Conservation (phyloP, 2,113 vertebrate genomes). For the Coturnix japonica region DNA sequence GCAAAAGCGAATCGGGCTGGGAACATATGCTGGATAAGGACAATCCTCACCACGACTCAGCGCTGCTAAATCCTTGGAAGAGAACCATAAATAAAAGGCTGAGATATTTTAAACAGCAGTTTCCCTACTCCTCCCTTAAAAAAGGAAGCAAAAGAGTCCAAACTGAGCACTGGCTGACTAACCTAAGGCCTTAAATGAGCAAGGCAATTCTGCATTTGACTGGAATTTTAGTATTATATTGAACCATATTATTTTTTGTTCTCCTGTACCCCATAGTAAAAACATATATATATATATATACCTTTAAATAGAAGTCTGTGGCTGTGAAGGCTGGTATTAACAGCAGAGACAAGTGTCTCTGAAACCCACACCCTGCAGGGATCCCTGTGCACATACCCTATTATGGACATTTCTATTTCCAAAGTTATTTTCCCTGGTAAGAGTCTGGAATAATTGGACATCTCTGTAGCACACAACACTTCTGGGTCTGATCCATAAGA, state of each 20-base stretch:
- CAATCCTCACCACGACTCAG: background rate
- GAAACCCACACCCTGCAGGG: conserved; percentile 54
- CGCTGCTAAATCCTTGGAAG: background rate
- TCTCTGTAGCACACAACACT: background rate
- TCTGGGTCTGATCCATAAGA: conserved; percentile 3
- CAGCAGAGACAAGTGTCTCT: conserved; percentile 24
- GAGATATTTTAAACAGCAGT: conserved; percentile 6
- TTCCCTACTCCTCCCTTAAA: background rate
- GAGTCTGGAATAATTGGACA: conserved; percentile 22
- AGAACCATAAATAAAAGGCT: background rate
- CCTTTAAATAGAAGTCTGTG: conserved; percentile 31
- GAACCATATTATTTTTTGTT: background rate
- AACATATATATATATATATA: background rate
- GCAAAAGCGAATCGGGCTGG: fast-evolving
- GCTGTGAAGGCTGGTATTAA: conserved; percentile 18
- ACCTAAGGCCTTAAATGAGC: conserved; percentile 3
- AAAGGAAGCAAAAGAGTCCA: background rate
- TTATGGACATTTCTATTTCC: conserved; percentile 17
- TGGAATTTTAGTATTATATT: background rate
- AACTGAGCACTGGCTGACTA: background rate
- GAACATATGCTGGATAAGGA: background rate
- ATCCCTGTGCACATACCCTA: background rate
- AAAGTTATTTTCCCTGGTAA: conserved; percentile 21
- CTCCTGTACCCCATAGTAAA: background rate
- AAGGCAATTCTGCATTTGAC: background rate